Conservation (phyloP, 2,888 invertebrate species). For the Syrista parreyssii region DNA sequence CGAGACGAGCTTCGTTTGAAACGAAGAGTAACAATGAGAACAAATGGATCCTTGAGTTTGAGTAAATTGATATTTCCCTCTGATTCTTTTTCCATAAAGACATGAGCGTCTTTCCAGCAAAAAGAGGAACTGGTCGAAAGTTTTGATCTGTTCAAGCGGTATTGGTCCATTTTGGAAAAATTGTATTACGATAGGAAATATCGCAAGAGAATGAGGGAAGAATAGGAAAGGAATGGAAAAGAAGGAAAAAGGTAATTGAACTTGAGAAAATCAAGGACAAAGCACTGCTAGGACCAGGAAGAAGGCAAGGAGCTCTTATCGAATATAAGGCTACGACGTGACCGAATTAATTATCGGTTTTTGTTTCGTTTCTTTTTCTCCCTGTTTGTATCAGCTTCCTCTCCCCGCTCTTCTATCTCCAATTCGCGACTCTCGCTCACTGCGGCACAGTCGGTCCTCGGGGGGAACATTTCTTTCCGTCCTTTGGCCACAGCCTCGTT, state of each 20-base stretch:
- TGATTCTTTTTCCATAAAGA: no score
- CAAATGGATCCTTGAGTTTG: neutral
- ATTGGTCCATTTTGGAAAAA: neutral
- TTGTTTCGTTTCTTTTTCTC: conserved; percentile 20
- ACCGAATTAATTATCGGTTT: conserved; percentile 46
- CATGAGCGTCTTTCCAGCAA: neutral
- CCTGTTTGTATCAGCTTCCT: conserved; percentile 12
- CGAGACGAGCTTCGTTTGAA: neutral
- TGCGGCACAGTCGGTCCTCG: neutral
- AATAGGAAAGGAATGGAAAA: conserved; percentile 10
- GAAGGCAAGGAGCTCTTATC: neutral
- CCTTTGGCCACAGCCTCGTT: conserved; percentile 19
- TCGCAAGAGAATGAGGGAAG: conserved; percentile 4
- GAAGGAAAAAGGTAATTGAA: neutral
- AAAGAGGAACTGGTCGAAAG: neutral
- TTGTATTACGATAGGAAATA: neutral
- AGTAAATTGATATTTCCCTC: neutral
- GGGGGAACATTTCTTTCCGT: neutral
- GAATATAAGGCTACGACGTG: conserved; percentile 25
- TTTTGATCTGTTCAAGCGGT: neutral
- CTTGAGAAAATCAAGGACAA: neutral
- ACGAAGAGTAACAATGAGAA: neutral
- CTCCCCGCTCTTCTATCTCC: conserved; percentile 16
- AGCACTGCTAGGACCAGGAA: neutral
- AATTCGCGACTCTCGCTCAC: conserved; percentile 10